Evolutionary conservation across 2,888 invertebrate species (phyloP).

Genomic region (Penaeus monodon): DNA sequence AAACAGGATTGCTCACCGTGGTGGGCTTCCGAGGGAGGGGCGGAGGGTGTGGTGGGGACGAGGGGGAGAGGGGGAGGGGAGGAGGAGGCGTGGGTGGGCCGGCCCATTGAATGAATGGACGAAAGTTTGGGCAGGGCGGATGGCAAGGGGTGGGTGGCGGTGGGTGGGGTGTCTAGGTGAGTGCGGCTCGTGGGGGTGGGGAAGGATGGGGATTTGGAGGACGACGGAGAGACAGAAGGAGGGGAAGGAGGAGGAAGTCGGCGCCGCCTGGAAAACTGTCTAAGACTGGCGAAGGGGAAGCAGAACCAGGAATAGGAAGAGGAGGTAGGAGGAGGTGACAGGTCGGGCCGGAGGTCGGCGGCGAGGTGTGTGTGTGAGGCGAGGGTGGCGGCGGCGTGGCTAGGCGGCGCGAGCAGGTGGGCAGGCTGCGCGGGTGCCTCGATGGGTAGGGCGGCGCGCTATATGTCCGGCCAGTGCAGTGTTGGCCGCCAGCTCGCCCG

Average conservation of each 20-base stretch:
- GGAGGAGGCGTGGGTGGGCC: constrained; percentile 33
- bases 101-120: constrained; percentile 42
- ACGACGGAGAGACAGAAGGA: background rate
- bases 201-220: background rate
- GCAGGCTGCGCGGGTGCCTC: constrained; percentile 27
- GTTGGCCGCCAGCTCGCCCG: constrained; percentile 50
- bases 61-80: constrained; percentile 5
- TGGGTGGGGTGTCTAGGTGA: background rate
- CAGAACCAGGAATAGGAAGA: background rate
- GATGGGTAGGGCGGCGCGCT: constrained; percentile 11
- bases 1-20: background rate
- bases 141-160: constrained; percentile 12
- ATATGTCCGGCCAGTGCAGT: constrained; percentile 48
- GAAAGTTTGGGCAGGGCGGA: constrained; percentile 13
- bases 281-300: background rate
- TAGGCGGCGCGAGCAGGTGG: constrained; percentile 10
- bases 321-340: constrained; percentile 9
- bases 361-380: background rate
- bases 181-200: background rate
- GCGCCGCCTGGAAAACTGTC: background rate
- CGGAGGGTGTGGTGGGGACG: background rate
- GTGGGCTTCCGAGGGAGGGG: constrained; percentile 8
- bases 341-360: constrained; percentile 12
- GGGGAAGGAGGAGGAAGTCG: background rate
- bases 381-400: background rate